Base-by-base conservation (phyloP, 2,113 vertebrate species). In the Fulica atra region DNA sequence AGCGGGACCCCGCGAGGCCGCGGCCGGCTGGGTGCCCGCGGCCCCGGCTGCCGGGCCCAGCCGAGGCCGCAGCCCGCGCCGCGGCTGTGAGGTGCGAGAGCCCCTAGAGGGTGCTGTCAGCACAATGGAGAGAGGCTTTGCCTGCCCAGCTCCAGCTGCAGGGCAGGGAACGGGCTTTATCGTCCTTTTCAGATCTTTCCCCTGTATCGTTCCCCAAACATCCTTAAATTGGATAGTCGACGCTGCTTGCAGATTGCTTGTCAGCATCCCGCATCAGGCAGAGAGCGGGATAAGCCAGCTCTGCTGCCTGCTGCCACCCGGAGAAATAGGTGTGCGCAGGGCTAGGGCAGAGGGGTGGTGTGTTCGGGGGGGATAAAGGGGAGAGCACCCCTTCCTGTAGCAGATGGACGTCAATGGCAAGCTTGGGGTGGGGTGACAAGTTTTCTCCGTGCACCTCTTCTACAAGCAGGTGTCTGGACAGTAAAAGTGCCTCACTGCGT, bases 51-150 rank as follows among this genome's bases (percentile, higher is more conserved):
- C n/a, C 42, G 31, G 17, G 74, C 42, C 25, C 31, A 5, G n/a
- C 35, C 1, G 1, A 42, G 38, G 17, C 51, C 29, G 57, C 10
- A 7, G 16, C 59, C 57, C 10, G 28, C 4, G 9, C 56, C 11
- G 5, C 7, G 18, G 93, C 72, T 21, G 69, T 81, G 60, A 81
- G 70, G 10, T 5, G 16, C 0, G 53, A 10, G 93, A 64, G 72
- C 96, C 97, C 76, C 93, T 79, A 95, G 97, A 89, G 96, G 96
- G 96, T 73, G 97, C 97, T 95, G 94, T 28, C 50, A 68, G 60
- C 83, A 24, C 93, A 70, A 44, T 4, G 59, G 44, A 93, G 76
- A 65, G 54, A 19, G 51, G 78, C 70, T 20, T 1, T 4, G 77
- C 48, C 46, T 3, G 26, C 31, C 1, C 51, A 2, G 81, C 28